Evolutionary conservation across 2,113 vertebrate genomes (phyloP).

Genomic region (Micronisus gabar): DNA sequence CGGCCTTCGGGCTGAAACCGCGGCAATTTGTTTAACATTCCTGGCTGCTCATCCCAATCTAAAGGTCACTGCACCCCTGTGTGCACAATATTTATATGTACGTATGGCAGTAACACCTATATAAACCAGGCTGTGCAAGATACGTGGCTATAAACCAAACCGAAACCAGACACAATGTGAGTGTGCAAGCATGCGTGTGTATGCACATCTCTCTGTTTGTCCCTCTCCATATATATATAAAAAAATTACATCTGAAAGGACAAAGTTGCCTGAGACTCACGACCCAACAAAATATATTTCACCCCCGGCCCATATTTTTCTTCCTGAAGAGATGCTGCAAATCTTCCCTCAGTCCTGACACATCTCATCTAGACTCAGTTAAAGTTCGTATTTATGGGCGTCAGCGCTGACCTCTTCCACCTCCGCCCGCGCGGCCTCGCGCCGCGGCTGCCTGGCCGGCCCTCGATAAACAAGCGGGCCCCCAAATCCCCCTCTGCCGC

Average conservation of each 20-base stretch:
- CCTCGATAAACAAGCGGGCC: slow-evolving; percentile 58
- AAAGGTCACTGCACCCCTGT: slow-evolving; percentile 36
- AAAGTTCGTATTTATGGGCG: slow-evolving; percentile 73
- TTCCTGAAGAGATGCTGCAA: slow-evolving; percentile 55
- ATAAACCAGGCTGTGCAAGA: neutral
- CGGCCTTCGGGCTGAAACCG: neutral
- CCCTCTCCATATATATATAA: neutral
- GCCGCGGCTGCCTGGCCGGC: slow-evolving; percentile 21
- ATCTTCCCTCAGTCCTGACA: slow-evolving; percentile 62
- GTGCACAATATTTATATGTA: neutral
- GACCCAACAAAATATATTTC: slow-evolving; percentile 49
- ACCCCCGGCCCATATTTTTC: slow-evolving; percentile 52
- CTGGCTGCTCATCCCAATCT: slow-evolving; percentile 46
- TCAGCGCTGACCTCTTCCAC: slow-evolving; percentile 65
- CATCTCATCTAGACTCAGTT: slow-evolving; percentile 71
- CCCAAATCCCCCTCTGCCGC: slow-evolving; percentile 52
- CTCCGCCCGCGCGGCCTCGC: slow-evolving; percentile 51
- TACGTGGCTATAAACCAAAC: neutral
- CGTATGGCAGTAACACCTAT: neutral
- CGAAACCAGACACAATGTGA: neutral
- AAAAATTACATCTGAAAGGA: slow-evolving; percentile 59
- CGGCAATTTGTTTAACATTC: slow-evolving; percentile 48
- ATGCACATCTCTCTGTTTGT: neutral
- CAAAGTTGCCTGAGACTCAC: slow-evolving; percentile 46
- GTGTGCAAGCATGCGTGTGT: accelerated